Evolutionary conservation across 2,113 vertebrate genomes (phyloP).

Genomic region (Rhagologus leucostigma): DNA sequence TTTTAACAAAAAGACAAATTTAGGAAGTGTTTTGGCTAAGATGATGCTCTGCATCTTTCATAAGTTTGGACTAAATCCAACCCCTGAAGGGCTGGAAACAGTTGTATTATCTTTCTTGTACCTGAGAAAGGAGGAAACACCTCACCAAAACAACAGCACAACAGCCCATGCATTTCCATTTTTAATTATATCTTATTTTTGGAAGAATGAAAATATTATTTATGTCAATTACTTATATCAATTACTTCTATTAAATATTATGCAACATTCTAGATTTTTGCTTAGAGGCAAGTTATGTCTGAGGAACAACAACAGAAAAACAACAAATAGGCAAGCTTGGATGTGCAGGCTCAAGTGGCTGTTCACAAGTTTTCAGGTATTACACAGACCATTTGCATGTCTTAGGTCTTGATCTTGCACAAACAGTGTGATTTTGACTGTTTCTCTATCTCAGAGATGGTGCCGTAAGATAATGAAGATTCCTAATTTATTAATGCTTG

Average conservation of each 20-base stretch:
- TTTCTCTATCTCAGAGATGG: not conserved
- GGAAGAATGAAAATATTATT: not conserved
- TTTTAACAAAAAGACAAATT: constrained; percentile 62
- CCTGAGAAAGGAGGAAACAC: not conserved
- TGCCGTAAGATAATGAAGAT: not conserved
- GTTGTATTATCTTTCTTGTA: not conserved
- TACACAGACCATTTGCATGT: not conserved
- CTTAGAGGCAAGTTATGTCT: not conserved
- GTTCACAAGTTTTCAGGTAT: not conserved
- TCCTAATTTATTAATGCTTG: not conserved
- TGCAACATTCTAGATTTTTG: not conserved
- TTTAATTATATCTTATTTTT: not conserved
- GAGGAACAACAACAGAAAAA: not conserved
- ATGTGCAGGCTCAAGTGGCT: not conserved
- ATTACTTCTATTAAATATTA: constrained; percentile 10
- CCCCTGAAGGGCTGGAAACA: not conserved
- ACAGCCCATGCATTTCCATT: not conserved
- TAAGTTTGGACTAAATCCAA: constrained; percentile 49
- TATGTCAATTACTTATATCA: not conserved
- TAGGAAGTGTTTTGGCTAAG: constrained; percentile 56
- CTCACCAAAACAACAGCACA: not conserved
- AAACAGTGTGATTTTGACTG: not conserved
- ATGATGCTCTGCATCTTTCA: constrained; percentile 2
- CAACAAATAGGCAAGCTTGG: not conserved
- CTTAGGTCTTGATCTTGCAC: not conserved